phyloP scores from a whole-genome alignment of 2,797 vertebrate genomes.

The Sarcophilus harrisii region DNA sequence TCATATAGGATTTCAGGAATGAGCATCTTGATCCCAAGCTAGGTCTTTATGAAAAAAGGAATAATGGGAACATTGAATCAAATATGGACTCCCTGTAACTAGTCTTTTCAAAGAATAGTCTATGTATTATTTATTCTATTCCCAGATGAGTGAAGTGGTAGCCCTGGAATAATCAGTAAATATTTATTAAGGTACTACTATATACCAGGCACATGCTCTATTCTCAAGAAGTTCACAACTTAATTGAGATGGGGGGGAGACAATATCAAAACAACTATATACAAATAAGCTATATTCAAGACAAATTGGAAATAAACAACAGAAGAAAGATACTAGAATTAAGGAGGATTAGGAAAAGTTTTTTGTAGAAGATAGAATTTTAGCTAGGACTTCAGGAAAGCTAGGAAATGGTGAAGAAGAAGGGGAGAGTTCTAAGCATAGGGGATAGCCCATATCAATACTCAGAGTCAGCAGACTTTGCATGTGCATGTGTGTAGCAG shows the following conservation, averaged over 20 bases:
- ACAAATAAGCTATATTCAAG: background rate
- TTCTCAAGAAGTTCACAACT: background rate
- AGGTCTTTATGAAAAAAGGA: conserved; percentile 30
- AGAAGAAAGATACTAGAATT: background rate
- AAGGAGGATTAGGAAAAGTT: background rate
- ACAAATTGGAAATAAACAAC: background rate
- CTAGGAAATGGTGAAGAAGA: background rate
- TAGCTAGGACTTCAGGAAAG: background rate
- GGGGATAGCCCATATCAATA: background rate
- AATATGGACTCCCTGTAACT: accelerated
- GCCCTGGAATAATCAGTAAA: background rate
- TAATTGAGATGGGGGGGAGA: background rate
- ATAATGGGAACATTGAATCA: background rate
- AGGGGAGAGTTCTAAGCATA: background rate
- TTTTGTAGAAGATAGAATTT: background rate
- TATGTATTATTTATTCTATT: background rate
- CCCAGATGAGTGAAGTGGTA: background rate
- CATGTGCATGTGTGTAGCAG: too few relatives aligned
- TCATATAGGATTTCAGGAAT: background rate
- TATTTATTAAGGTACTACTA: background rate
- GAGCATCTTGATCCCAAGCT: background rate
- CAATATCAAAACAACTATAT: background rate
- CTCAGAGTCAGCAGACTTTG: background rate
- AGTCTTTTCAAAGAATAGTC: accelerated
- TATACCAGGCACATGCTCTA: background rate